Evolutionary conservation across 1,140 invertebrate genomes (phyloP).

Genomic region (Philotrypesis tridentata): DNA sequence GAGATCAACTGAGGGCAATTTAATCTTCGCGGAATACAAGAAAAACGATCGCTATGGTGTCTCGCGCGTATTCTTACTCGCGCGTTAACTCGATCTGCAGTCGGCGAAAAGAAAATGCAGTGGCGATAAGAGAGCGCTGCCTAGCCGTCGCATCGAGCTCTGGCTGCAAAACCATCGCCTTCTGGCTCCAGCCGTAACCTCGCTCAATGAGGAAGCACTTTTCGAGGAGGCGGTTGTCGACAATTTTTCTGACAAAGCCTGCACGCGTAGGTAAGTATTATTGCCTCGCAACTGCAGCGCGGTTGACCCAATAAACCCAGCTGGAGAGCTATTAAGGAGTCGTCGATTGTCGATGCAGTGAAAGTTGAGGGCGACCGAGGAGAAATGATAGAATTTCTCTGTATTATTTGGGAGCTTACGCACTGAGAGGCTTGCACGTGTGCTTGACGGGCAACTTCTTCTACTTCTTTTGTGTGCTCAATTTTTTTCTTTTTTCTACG

Average conservation of each 20-base stretch:
- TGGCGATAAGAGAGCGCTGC: too few species aligned
- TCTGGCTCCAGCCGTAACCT: not conserved
- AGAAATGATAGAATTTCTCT: constrained; percentile 63
- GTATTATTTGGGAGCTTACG: constrained; percentile 29
- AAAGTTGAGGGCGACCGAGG: constrained; percentile 56
- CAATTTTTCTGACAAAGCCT: not conserved
- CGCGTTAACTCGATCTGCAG: too few species aligned
- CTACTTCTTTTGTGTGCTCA: too few species aligned
- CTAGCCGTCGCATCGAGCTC: too few species aligned
- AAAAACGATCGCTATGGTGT: too few species aligned
- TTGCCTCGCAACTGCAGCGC: not conserved
- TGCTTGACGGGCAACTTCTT: too few species aligned
- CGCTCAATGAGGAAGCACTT: not conserved
- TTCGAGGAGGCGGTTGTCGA: not conserved
- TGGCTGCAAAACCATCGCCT: not conserved
- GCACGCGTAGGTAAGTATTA: too few species aligned
- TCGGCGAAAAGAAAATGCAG: too few species aligned
- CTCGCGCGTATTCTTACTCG: too few species aligned
- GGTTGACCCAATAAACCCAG: constrained; percentile 31
- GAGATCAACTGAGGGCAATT: too few species aligned
- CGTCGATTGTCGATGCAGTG: constrained; percentile 60
- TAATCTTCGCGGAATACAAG: too few species aligned
- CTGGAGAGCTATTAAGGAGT: constrained; percentile 2
- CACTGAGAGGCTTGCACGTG: too few species aligned
- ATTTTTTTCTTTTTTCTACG: constrained; percentile 3